Evolutionary conservation across 2,888 invertebrate genomes (phyloP).

Genomic region (Chalcosyrphus nemorum): DNA sequence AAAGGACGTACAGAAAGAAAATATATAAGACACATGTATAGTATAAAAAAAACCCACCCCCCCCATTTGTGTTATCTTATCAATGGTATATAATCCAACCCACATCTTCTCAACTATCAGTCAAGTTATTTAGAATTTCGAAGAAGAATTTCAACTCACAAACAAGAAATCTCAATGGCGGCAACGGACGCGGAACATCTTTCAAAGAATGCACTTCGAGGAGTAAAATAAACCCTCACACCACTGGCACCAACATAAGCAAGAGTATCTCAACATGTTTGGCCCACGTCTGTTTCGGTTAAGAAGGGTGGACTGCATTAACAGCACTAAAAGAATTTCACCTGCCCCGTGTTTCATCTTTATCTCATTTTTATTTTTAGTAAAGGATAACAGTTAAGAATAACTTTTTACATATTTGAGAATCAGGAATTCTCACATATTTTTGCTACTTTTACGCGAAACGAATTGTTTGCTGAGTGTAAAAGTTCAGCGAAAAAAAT

Average conservation of each 20-base stretch:
- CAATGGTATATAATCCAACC: constrained; percentile 62
- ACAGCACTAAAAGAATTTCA: constrained; percentile 37
- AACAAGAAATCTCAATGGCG: constrained; percentile 61
- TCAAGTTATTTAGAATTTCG: constrained; percentile 71
- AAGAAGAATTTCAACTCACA: constrained; percentile 68
- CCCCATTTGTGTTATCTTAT: constrained; percentile 68
- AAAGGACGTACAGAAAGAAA: not conserved
- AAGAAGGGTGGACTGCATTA: constrained; percentile 60
- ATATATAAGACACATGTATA: constrained; percentile 29
- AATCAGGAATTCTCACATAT: constrained; percentile 52
- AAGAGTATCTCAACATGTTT: not conserved
- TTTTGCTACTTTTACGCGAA: constrained; percentile 35
- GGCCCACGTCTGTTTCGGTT: constrained; percentile 25
- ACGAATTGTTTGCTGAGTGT: constrained; percentile 38
- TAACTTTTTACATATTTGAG: constrained; percentile 61
- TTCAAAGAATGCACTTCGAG: constrained; percentile 62
- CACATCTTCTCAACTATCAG: constrained; percentile 64
- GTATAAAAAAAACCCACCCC: constrained; percentile 32
- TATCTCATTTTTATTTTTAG: not conserved
- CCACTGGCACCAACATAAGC: not conserved
- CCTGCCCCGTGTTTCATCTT: constrained; percentile 23
- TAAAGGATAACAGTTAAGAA: constrained; percentile 36
- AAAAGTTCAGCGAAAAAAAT: constrained; percentile 32
- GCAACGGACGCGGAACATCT: constrained; percentile 31
- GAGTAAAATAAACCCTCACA: constrained; percentile 46